Conservation (phyloP, 2,113 vertebrate genomes). For the Microtus ochrogaster region DNA sequence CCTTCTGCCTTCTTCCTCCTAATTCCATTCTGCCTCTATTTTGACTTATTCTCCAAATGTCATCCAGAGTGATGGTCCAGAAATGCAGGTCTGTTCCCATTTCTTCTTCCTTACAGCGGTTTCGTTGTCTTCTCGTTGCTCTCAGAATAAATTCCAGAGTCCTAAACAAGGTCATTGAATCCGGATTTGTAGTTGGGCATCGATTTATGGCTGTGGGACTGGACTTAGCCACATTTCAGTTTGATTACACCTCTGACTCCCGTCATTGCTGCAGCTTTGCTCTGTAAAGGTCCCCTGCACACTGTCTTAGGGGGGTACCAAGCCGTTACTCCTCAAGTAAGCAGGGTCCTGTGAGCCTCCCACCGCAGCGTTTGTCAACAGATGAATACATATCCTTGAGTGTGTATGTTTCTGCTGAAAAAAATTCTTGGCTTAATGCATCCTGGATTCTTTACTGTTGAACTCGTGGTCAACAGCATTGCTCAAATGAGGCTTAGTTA, state of each 20-base stretch:
- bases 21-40: slow-evolving; percentile 33
- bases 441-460: neutral
- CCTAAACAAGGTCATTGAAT: neutral
- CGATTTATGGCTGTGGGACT: neutral
- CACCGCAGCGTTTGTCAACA: neutral
- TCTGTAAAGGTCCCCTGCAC: neutral
- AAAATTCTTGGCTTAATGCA: neutral
- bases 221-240: neutral
- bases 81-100: neutral
- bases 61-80: neutral
- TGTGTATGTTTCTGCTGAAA: slow-evolving; percentile 37
- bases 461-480: neutral
- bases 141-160: slow-evolving; percentile 15
- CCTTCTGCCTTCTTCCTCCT: neutral
- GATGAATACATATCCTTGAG: slow-evolving; percentile 22
- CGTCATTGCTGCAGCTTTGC: slow-evolving; percentile 3
- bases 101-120: neutral
- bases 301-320: neutral
- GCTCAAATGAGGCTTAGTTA: neutral
- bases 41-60: neutral
- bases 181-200: neutral
- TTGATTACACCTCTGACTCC: neutral
- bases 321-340: neutral
- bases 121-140: neutral
- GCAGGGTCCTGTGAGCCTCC: neutral